Conservation (phyloP, 2,797 vertebrate species). For the Numenius phaeopus region DNA sequence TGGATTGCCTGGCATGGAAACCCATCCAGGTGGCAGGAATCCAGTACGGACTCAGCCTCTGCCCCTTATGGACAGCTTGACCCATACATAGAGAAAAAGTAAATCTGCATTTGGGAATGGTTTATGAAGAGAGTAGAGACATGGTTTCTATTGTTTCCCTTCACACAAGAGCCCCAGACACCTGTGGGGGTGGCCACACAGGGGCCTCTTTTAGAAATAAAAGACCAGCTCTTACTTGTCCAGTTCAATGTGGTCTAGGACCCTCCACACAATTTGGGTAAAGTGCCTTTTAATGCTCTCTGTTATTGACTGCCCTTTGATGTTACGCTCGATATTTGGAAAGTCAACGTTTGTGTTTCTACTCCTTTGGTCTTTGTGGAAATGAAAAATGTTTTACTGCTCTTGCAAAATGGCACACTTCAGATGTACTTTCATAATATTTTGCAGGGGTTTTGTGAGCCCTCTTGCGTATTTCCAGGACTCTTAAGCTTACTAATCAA, state of each 20-base stretch:
- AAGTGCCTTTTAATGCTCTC: not conserved
- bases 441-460: not conserved
- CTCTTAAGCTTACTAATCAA: not conserved
- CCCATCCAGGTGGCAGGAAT: not conserved
- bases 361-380: not conserved
- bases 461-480: not conserved
- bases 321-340: not conserved
- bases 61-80: not conserved
- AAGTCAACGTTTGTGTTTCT: not conserved
- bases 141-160: not conserved
- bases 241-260: not conserved
- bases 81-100: not conserved
- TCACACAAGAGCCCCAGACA: not conserved
- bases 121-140: not conserved
- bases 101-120: not conserved
- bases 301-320: not conserved
- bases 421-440: not conserved
- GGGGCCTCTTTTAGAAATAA: not conserved
- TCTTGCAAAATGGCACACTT: not conserved
- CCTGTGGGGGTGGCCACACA: accelerated
- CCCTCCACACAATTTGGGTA: not conserved
- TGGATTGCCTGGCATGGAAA: not conserved
- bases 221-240: not conserved
- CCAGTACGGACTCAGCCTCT: not conserved
- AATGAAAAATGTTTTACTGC: not conserved